Evolutionary conservation across 1,140 invertebrate genomes (phyloP).

Genomic region (Polypedilum pembai): DNA sequence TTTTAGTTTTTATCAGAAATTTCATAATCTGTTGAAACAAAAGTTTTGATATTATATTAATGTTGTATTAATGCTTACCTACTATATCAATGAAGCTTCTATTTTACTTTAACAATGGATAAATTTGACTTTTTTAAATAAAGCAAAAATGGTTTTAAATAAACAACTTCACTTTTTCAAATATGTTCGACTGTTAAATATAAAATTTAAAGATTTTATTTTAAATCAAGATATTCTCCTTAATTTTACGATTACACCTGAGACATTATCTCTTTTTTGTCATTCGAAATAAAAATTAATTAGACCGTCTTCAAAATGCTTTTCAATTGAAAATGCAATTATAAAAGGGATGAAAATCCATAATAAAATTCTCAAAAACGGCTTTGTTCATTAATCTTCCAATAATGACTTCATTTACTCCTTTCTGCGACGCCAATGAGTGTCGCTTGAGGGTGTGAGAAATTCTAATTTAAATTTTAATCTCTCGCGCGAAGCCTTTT

Average conservation of each 20-base stretch:
- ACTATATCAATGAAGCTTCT: no score
- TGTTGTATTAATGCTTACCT: no score
- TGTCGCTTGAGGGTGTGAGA: background rate
- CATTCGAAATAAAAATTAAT: background rate
- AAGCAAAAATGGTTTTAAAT: no score
- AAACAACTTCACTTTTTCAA: no score
- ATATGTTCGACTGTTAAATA: no score
- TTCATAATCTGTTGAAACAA: no score
- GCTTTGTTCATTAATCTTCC: constrained; percentile 22
- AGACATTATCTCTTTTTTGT: no score
- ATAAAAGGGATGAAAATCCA: background rate
- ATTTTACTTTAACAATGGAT: no score
- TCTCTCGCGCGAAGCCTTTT: constrained; percentile 14
- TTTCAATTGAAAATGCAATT: constrained; percentile 4
- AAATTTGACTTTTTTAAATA: no score
- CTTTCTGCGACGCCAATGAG: background rate
- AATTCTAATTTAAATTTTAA: constrained; percentile 27
- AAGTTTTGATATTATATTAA: no score
- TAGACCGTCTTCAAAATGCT: background rate
- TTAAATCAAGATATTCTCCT: background rate
- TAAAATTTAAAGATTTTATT: background rate
- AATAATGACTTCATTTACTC: constrained; percentile 28
- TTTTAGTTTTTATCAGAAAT: no score
- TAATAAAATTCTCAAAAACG: constrained; percentile 15
- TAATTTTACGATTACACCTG: background rate